Base-by-base conservation (phyloP, 1,140 invertebrate species). In the Aphaenogaster ashmeadi region DNA sequence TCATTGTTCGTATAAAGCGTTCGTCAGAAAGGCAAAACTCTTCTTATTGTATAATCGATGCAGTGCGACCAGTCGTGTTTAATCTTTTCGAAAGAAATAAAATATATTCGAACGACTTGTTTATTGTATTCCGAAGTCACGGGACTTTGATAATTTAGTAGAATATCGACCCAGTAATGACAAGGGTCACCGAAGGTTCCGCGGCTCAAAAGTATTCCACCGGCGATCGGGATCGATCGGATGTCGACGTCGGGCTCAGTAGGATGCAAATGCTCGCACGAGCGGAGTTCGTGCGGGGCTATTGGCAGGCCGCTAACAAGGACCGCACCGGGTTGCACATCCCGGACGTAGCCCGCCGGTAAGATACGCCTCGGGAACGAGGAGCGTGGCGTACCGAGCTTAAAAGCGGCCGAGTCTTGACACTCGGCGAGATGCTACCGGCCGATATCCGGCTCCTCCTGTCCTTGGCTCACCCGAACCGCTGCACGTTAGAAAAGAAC, bases 251-350 rank as follows among this genome's bases (percentile, higher is more conserved):
- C 44, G 21, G 21, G 41, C 15, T 67, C 60, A 56, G 80, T 69
- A 83, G 81, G 89, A 95, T 94, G 94, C 92, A 94, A 95, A 94
- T 94, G 91, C 91, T 89, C 88, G 89, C 90, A 92, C 91, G 90
- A 92, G 47, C 41, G 69, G 58, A 85, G 79, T 58, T 89, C 92
- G 91, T 90, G 92, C 90, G 87, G 87, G 62, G 79, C 93, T 91
- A 94, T 94, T 94, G 94, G 94, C 92, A 93, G 92, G 64, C 90
- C 91, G 88, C 94, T 95, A 95, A 94, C 94, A 94, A 94, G 94
- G 78, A 81, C 87, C 60, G 90, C 72, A 69, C 69, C 33, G 77
- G 78, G 52, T 88, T 79, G 87, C 78, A 77, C 85, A 92, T 91
- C 87, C 88, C 21, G 80, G 80, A 84, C 69, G 69, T 50, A 75